A percentile compares a stretch with the other conserved stretches of the same genome.
These are phyloP conservation scores for Diprion similis DNA, from an alignment of 1,140 invertebrate species.

Conservation along the genomic window DNA sequence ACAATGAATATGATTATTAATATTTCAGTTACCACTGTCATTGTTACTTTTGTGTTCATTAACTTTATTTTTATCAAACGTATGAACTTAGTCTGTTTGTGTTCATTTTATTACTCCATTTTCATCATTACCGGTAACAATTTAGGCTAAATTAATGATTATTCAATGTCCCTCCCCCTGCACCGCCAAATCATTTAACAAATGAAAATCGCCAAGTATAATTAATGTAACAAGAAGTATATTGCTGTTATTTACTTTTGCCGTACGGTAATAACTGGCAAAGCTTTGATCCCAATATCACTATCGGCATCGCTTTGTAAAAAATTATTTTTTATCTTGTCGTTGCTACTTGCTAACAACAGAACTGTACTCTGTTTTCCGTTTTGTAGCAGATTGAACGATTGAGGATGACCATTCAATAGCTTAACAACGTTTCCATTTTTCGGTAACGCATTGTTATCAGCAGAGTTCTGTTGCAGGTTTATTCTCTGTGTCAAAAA, in stretches of 20 bases:
- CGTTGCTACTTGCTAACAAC: conserved; percentile 38
- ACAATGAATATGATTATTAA: no score
- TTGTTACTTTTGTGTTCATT: no score
- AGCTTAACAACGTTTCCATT: neutral
- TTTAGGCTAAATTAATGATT: neutral
- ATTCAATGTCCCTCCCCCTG: conserved; percentile 27
- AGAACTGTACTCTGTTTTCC: conserved; percentile 52
- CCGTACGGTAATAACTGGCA: conserved; percentile 36
- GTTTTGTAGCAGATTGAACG: conserved; percentile 48
- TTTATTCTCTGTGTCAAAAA: neutral
- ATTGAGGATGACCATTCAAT: conserved; percentile 33
- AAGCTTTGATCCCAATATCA: conserved; percentile 34
- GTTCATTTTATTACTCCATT: neutral
- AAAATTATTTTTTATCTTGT: conserved; percentile 38
- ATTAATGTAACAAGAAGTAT: conserved; percentile 11
- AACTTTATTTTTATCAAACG: neutral
- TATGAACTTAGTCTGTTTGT: neutral
- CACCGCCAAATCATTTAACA: no score
- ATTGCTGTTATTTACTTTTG: conserved; percentile 33
- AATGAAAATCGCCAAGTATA: no score
- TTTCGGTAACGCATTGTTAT: neutral
- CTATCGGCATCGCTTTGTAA: conserved; percentile 43
- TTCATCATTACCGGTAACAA: neutral
- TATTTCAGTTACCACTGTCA: no score
- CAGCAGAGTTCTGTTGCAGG: neutral